Percentiles rank a stretch among this genome's conserved stretches.
Conservation (phyloP, 2,888 invertebrate genomes). For the Sicus ferrugineus region DNA sequence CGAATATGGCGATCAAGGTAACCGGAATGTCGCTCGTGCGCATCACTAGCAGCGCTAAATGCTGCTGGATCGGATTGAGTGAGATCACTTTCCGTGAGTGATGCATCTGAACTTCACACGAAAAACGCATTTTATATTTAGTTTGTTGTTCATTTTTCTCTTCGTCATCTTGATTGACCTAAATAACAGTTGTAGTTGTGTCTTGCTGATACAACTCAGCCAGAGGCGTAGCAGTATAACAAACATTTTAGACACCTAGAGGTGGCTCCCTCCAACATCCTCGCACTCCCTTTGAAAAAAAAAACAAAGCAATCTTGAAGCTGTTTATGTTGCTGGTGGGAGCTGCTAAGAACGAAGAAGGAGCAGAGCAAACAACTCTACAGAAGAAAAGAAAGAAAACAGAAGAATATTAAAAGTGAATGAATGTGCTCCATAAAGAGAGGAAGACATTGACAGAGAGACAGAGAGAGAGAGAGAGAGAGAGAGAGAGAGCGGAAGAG, state of each 20-base stretch:
- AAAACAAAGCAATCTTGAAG: no score
- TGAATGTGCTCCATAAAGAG: neutral
- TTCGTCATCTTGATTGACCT: neutral
- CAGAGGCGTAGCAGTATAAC: neutral
- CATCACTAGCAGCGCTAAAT: no score
- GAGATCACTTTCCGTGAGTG: constrained; percentile 5
- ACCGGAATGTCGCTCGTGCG: no score
- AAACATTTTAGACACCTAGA: no score
- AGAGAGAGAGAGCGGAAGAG: neutral
- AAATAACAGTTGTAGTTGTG: neutral
- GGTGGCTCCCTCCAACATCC: no score
- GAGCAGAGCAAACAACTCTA: neutral
- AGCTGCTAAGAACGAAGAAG: neutral
- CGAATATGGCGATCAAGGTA: no score
- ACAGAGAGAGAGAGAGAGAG: neutral
- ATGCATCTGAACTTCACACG: neutral
- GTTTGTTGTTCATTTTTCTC: neutral
- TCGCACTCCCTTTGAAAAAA: no score
- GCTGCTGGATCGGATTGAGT: neutral
- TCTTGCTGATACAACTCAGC: neutral
- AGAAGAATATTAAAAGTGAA: neutral
- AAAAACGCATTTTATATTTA: neutral
- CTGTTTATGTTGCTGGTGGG: no score
- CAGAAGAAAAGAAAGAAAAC: neutral
- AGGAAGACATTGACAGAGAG: neutral